A percentile compares a stretch with the other conserved stretches of the same genome.
Evolutionary conservation across 2,888 invertebrate species (phyloP).

Genomic region (Autographa gamma): DNA sequence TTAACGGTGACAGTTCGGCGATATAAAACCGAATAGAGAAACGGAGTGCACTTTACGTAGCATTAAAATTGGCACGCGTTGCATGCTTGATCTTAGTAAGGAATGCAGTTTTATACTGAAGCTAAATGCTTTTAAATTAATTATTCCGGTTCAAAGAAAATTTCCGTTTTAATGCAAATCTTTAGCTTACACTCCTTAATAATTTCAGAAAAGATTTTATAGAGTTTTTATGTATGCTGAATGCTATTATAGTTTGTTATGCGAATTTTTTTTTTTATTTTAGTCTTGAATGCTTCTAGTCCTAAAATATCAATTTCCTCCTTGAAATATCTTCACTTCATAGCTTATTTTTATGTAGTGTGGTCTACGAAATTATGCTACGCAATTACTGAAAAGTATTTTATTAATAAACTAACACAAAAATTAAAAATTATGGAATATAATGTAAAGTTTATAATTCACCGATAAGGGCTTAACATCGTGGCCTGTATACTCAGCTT

Average conservation of each 20-base stretch:
- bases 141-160: not conserved
- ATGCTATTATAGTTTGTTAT: not conserved
- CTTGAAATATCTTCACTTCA: no score
- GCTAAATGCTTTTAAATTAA: not conserved
- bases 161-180: not conserved
- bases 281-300: no score
- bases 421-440: no score
- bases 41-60: conserved; percentile 23
- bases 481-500: not conserved
- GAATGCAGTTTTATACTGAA: not conserved
- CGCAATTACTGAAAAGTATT: no score
- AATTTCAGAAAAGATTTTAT: not conserved
- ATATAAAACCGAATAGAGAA: conserved; percentile 26
- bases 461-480: not conserved
- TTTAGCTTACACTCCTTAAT: not conserved
- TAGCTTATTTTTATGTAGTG: no score
- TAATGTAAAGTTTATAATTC: not conserved
- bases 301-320: no score
- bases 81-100: conserved; percentile 3
- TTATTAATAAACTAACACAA: no score
- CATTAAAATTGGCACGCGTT: conserved; percentile 27
- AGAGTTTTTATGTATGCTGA: not conserved
- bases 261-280: no score
- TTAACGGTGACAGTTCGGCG: conserved; percentile 23
- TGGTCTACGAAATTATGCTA: no score